These are phyloP conservation scores for Loripinus fragilis DNA, from an alignment of 2,888 invertebrate genomes.

Conservation along the genomic window DNA sequence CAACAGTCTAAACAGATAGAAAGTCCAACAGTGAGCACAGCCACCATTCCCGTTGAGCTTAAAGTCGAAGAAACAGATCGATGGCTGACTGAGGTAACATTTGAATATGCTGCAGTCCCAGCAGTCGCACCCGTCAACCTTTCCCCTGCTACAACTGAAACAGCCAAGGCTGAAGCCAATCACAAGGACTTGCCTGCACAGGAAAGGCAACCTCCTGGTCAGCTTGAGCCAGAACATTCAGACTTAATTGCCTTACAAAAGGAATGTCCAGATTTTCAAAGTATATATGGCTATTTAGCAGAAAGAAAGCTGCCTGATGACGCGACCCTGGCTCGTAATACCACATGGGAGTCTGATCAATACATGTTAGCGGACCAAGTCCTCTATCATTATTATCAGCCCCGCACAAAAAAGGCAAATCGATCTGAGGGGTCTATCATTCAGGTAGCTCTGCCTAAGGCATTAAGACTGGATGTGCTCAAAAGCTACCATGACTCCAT, in stretches of 20 bases:
- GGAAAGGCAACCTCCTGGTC: background rate
- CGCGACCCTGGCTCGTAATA: background rate
- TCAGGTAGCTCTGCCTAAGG: conserved; percentile 47
- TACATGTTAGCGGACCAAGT: conserved; percentile 6
- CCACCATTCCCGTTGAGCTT: background rate
- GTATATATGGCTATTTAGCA: conserved; percentile 28
- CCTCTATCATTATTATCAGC: conserved; percentile 23
- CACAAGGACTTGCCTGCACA: background rate
- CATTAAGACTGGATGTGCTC: conserved; percentile 25
- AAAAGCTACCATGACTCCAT: conserved; percentile 39
- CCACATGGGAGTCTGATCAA: conserved; percentile 18
- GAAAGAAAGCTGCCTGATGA: conserved; percentile 24
- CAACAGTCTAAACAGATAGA: too few relatives aligned
- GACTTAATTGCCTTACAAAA: conserved; percentile 22
- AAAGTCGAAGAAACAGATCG: background rate
- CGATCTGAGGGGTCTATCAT: conserved; percentile 25
- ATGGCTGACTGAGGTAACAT: background rate
- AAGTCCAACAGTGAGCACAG: background rate
- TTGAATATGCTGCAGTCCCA: background rate
- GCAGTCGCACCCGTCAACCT: background rate
- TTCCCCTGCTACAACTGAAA: background rate
- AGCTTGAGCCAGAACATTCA: background rate
- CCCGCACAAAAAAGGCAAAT: conserved; percentile 16
- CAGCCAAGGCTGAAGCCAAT: background rate
- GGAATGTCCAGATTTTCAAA: conserved; percentile 31